Evolutionary conservation across 2,888 invertebrate species (phyloP), one percentile per base, ranked within the genome.

Genomic region (Heliconius ethilla): DNA sequence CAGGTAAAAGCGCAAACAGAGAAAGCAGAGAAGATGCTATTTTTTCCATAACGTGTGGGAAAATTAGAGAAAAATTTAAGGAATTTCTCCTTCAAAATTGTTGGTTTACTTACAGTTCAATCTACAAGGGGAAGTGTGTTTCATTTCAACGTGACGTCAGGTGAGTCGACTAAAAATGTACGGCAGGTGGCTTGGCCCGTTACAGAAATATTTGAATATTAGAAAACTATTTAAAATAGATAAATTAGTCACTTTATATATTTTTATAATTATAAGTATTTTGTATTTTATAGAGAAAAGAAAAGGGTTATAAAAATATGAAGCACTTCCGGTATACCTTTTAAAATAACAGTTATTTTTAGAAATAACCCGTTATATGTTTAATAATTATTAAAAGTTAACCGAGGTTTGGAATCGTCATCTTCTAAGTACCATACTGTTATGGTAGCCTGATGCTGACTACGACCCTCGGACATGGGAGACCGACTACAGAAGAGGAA

Each of bases 141-240:
- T 67, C 15, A 13, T 67, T 25, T 67, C 67, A 67, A 40, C 67
- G n/a, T 67, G 67, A 67, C 67, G 67, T 67, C 67, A 67, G n/a
- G 67, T 67, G 37, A n/a, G 67, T 9, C 9, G n/a, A 33, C 22
- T 33, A 37, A 37, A 66, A 67, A 67, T 37, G 37, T n/a, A 37
- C n/a, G 67, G n/a, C 37, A 37, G 6, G 37, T 67, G 40, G 37
- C 37, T 37, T 2, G 37, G 18, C n/a, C 67, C 22, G 13, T 40
- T 40, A 67, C 15, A 25, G 37, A 67, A 2, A 33, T 67, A 67
- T 40, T 37, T 37, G 6, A 63, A 63, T 29, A 27, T 13, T 15
- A 29, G 15, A 63, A 63, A 2, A 27, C 1, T n/a, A n/a, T n/a
- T 11, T 3, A n/a, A n/a, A 59, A n/a, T 59, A n/a, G 51, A 1